phyloP scores from a whole-genome alignment of 2,797 vertebrate genomes.

The Lophius americanus region DNA sequence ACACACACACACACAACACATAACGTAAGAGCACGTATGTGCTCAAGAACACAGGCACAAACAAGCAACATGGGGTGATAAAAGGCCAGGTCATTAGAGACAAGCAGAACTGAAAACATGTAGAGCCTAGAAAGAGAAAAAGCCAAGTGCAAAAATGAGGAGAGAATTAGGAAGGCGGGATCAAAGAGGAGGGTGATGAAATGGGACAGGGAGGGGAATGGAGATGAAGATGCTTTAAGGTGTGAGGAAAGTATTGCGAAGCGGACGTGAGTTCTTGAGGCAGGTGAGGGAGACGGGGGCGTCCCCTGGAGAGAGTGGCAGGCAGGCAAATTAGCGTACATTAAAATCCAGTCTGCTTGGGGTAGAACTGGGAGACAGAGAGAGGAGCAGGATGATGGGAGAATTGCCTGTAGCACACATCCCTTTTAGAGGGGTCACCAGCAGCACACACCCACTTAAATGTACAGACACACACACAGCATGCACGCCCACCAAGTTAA shows the following conservation, averaged over 20 bases:
- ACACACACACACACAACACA: conserved; percentile 20
- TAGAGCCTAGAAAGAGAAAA: conserved; percentile 24
- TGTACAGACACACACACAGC: conserved; percentile 14
- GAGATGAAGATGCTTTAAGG: conserved; percentile 18
- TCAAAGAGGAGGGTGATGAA: conserved; percentile 24
- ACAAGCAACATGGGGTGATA: conserved; percentile 22
- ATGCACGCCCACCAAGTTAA: neutral
- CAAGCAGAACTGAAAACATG: conserved; percentile 36
- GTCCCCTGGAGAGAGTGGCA: conserved; percentile 31
- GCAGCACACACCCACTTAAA: conserved; percentile 23
- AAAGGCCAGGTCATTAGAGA: conserved; percentile 53
- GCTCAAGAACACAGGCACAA: conserved; percentile 32
- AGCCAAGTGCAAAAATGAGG: conserved; percentile 21
- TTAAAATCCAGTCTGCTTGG: conserved; percentile 41
- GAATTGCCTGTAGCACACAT: conserved; percentile 43
- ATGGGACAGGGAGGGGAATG: conserved; percentile 8
- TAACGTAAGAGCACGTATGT: conserved; percentile 22
- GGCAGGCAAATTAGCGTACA: conserved; percentile 41
- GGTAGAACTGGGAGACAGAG: conserved; percentile 5
- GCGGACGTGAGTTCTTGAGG: conserved; percentile 1
- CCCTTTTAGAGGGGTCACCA: conserved; percentile 49
- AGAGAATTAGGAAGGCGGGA: conserved; percentile 28
- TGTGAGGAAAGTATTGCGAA: neutral
- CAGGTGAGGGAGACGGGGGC: conserved; percentile 31
- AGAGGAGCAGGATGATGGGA: conserved; percentile 13